phyloP scores from a whole-genome alignment of 2,113 vertebrate genomes.

The Girardinichthys multiradiatus region DNA sequence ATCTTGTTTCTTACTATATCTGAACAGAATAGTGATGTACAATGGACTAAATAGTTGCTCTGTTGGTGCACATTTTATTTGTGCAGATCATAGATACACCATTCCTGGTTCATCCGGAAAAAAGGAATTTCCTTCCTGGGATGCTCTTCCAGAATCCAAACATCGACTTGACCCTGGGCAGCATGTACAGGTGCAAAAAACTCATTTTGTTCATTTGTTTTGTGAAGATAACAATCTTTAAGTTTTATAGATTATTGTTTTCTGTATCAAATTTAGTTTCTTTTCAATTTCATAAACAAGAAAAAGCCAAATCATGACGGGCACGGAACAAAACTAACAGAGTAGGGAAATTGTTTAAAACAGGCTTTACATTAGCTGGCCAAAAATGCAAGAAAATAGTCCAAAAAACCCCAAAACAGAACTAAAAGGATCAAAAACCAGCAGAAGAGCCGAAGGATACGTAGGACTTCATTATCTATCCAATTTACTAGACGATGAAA shows the following conservation, averaged over 20 bases:
- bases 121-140: conserved; percentile 90
- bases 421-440: no score
- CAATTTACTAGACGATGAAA: no score
- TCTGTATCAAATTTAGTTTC: background rate
- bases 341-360: no score
- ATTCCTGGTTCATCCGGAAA: conserved; percentile 85
- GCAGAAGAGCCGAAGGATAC: no score
- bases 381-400: no score
- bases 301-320: no score
- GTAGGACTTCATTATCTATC: no score
- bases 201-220: background rate
- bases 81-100: conserved; percentile 92
- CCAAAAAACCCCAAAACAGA: no score
- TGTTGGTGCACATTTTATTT: conserved; percentile 43
- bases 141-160: conserved; percentile 86
- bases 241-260: background rate
- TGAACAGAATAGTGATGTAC: background rate
- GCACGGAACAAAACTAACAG: no score
- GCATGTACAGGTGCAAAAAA: conserved; percentile 74
- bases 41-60: conserved; percentile 1
- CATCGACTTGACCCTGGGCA: conserved; percentile 85
- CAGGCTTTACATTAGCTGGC: no score
- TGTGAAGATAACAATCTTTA: background rate
- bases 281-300: no score
- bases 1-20: conserved; percentile 12